These are phyloP conservation scores for Folsomia candida DNA, from an alignment of 2,888 invertebrate genomes.

Conservation along the genomic window DNA sequence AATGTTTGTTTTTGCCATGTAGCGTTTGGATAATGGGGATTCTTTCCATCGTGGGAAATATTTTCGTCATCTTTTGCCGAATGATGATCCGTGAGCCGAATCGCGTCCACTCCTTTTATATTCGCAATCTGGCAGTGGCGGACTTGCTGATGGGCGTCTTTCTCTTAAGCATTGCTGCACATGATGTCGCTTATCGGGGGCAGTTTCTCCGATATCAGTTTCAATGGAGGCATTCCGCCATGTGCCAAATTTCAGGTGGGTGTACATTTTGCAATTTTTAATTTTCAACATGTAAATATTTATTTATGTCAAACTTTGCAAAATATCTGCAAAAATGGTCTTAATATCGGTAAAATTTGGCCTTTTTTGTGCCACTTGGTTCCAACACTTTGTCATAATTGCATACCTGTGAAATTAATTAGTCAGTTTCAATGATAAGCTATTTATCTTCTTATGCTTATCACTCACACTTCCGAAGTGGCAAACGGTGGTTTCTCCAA, in stretches of 20 bases:
- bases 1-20: slow-evolving; percentile 11
- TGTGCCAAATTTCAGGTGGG: slow-evolving; percentile 62
- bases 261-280: too few relatives aligned
- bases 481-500: slow-evolving; percentile 19
- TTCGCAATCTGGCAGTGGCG: slow-evolving; percentile 63
- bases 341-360: slow-evolving; percentile 7
- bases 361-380: background rate
- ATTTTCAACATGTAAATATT: too few relatives aligned
- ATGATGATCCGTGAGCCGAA: slow-evolving; percentile 60
- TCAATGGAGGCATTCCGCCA: slow-evolving; percentile 60
- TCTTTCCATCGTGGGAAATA: slow-evolving; percentile 62
- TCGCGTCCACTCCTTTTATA: slow-evolving; percentile 63
- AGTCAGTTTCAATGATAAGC: too few relatives aligned
- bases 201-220: slow-evolving; percentile 61
- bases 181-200: slow-evolving; percentile 59
- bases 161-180: slow-evolving; percentile 61
- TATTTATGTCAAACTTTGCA: background rate
- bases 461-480: slow-evolving; percentile 15
- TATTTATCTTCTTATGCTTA: too few relatives aligned
- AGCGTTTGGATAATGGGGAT: slow-evolving; percentile 65
- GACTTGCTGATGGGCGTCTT: slow-evolving; percentile 66
- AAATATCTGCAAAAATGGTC: background rate
- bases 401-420: too few relatives aligned
- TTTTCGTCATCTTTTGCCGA: slow-evolving; percentile 61
- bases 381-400: slow-evolving; percentile 11